phyloP scores from a whole-genome alignment of 2,797 vertebrate genomes.

The Kryptolebias ocellatus region DNA sequence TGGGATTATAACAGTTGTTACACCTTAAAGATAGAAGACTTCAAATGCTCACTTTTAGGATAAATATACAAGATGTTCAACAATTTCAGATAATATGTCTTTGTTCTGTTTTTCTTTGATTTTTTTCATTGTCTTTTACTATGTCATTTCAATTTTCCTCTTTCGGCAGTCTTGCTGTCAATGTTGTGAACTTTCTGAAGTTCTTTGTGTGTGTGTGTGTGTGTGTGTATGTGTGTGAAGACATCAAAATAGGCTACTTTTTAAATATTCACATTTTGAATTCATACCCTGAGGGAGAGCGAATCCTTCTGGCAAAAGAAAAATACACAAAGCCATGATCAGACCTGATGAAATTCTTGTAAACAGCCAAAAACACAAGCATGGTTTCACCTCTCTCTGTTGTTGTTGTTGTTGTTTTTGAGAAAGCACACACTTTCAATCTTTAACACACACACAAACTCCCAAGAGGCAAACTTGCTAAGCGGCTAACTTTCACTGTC shows the following conservation, averaged over 20 bases:
- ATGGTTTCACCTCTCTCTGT: not conserved
- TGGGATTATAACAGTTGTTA: too few species aligned
- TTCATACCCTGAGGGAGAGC: conserved; percentile 38
- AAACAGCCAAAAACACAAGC: conserved; percentile 29
- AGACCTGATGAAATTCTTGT: conserved; percentile 15
- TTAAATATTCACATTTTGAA: conserved; percentile 38
- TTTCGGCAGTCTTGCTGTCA: conserved; percentile 48
- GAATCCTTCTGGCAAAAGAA: conserved; percentile 45
- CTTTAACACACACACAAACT: conserved; percentile 9
- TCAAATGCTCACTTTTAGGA: too few species aligned
- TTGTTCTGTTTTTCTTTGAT: conserved; percentile 14
- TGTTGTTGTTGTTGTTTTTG: not conserved
- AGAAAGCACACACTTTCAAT: conserved; percentile 17
- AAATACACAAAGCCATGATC: conserved; percentile 30
- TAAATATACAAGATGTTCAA: too few species aligned
- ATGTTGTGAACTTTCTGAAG: conserved; percentile 38
- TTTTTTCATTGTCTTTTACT: not conserved
- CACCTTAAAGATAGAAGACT: too few species aligned
- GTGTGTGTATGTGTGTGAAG: not conserved
- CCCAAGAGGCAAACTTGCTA: conserved; percentile 10
- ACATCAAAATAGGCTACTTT: conserved; percentile 47
- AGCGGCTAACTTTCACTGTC: conserved; percentile 20
- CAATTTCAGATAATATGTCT: not conserved
- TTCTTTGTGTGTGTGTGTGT: conserved; percentile 15
- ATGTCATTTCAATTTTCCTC: conserved; percentile 42